Conservation (phyloP, 2,797 vertebrate species). For the Falco cherrug region DNA sequence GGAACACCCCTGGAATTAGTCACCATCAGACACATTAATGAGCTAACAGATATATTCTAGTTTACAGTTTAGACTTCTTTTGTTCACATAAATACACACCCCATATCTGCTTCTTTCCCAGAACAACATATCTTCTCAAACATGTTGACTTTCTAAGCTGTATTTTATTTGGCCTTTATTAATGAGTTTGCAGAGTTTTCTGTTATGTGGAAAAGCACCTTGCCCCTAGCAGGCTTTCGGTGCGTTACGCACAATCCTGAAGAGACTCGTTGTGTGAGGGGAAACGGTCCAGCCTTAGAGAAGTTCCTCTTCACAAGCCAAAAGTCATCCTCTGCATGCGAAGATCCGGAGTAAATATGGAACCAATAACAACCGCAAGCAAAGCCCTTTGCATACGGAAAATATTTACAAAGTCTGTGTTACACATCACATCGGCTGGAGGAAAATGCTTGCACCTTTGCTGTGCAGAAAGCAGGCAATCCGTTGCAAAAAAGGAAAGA, state of each 20-base stretch:
- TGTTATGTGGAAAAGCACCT: background rate
- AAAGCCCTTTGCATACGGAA: background rate
- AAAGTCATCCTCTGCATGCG: background rate
- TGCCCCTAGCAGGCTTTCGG: background rate
- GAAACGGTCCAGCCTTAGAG: background rate
- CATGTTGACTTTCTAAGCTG: background rate
- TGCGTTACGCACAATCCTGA: background rate
- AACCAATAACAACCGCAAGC: background rate
- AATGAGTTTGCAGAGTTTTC: background rate
- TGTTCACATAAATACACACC: constrained; percentile 6
- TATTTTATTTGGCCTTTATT: constrained; percentile 10
- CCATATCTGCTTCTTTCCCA: background rate
- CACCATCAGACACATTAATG: constrained; percentile 20
- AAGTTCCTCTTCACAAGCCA: background rate
- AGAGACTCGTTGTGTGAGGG: background rate
- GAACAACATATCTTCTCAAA: background rate
- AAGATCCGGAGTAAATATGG: constrained; percentile 20
- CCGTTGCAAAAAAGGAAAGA: background rate
- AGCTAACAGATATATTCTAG: constrained; percentile 11
- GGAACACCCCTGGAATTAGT: constrained; percentile 54
- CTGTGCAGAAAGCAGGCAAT: background rate
- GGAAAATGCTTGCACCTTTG: background rate
- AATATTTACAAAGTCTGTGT: background rate
- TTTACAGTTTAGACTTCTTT: constrained; percentile 22
- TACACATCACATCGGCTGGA: background rate